Conservation (phyloP, 1,140 invertebrate species). For the Pogonomyrmex californicus region DNA sequence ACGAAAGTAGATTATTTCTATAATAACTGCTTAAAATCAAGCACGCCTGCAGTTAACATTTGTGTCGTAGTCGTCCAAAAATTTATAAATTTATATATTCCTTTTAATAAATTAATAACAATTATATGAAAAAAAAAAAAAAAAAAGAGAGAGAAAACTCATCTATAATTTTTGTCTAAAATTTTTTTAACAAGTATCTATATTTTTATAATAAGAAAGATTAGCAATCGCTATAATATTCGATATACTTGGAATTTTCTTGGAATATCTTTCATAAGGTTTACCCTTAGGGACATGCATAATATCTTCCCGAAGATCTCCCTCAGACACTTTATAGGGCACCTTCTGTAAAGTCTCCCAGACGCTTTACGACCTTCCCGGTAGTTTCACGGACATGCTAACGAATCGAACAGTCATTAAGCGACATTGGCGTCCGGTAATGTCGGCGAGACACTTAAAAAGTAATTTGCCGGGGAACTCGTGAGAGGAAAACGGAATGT, state of each 20-base stretch:
- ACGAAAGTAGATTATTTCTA: slow-evolving; percentile 42
- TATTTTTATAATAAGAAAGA: background rate
- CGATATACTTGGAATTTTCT: background rate
- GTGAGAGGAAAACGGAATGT: slow-evolving; percentile 53
- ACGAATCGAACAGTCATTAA: slow-evolving; percentile 66
- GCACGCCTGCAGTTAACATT: background rate
- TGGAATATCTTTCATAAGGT: background rate
- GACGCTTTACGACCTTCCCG: slow-evolving; percentile 37
- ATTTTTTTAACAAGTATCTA: background rate
- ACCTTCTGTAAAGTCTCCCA: slow-evolving; percentile 7
- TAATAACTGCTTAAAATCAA: slow-evolving; percentile 9
- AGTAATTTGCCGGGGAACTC: slow-evolving; percentile 62
- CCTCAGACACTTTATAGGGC: slow-evolving; percentile 16
- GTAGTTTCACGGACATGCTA: slow-evolving; percentile 25
- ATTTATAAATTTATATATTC: background rate
- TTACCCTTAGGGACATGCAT: too few species aligned
- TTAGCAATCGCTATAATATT: background rate
- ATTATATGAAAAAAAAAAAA: too few species aligned
- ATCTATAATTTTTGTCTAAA: background rate
- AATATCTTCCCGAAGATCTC: background rate
- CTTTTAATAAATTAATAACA: background rate
- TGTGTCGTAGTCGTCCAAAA: background rate
- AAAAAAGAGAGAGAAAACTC: background rate
- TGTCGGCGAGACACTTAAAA: slow-evolving; percentile 67
- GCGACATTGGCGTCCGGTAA: slow-evolving; percentile 53